Percentiles rank a stretch among this genome's conserved stretches.
These are phyloP conservation scores for Proteles cristata DNA, from an alignment of 2,113 vertebrate species.

Conservation along the genomic window DNA sequence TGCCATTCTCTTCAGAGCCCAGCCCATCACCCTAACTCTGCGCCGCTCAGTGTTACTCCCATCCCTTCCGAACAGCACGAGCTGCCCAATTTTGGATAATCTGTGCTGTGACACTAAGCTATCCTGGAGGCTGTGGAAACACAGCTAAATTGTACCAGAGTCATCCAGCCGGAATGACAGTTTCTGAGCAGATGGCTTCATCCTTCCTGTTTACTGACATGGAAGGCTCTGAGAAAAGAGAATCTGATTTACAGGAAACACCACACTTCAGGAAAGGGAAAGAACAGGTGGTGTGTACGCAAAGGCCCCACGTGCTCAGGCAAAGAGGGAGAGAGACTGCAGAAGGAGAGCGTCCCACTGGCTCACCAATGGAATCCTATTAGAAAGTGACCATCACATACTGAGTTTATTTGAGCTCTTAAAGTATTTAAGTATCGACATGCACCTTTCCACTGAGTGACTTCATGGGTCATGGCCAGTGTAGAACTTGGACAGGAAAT, in stretches of 20 bases:
- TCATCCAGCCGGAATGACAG: background rate
- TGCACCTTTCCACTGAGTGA: slow-evolving; percentile 5
- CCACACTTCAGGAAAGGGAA: background rate
- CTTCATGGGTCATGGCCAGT: slow-evolving; percentile 92
- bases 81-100: background rate
- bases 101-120: background rate
- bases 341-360: background rate
- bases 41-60: background rate
- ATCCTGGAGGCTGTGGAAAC: background rate
- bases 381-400: background rate
- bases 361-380: background rate
- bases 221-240: background rate
- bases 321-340: background rate
- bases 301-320: background rate
- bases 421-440: slow-evolving; percentile 67
- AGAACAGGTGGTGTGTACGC: slow-evolving; percentile 13
- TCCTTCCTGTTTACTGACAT: slow-evolving; percentile 26
- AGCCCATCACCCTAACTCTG: background rate
- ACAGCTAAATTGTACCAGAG: background rate
- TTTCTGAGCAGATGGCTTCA: slow-evolving; percentile 47
- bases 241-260: background rate
- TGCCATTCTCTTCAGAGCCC: background rate
- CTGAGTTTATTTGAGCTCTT: slow-evolving; percentile 84
- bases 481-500: slow-evolving; percentile 98
- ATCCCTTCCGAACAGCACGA: background rate